Percentiles rank a stretch among this genome's conserved stretches.
phyloP scores from a whole-genome alignment of 1,140 invertebrate species.

The Caenorhabditis brenneri region DNA sequence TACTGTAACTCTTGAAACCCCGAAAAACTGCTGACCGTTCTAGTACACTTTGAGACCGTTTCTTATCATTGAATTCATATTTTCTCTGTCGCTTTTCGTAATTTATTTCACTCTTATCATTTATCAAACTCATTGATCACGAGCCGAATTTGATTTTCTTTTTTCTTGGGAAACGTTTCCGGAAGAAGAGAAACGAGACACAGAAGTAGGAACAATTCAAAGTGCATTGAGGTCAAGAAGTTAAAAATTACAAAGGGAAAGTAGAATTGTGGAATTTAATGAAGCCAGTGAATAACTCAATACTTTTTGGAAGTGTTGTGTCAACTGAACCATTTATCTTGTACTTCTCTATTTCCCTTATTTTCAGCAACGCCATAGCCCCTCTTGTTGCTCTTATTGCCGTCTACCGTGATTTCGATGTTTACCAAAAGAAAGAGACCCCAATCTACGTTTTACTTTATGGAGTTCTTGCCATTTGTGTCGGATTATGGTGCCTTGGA shows the following conservation, averaged over 20 bases:
- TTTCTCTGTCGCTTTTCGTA: background rate
- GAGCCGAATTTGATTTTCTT: background rate
- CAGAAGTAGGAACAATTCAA: background rate
- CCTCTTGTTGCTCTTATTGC: constrained; percentile 59
- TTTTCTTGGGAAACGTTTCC: constrained; percentile 2
- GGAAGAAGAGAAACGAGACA: background rate
- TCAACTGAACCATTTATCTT: too few relatives aligned
- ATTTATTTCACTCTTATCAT: constrained; percentile 30
- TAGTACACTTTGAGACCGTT: background rate
- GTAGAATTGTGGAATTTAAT: background rate
- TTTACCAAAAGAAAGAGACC: constrained; percentile 56
- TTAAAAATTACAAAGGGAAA: background rate
- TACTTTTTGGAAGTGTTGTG: too few relatives aligned
- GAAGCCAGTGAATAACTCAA: too few relatives aligned
- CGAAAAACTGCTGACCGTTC: background rate
- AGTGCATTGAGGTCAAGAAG: background rate
- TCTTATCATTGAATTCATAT: background rate
- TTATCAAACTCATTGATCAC: constrained; percentile 25
- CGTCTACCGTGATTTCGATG: constrained; percentile 51
- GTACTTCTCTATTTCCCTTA: background rate
- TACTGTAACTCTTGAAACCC: background rate
- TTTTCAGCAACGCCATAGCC: constrained; percentile 62
- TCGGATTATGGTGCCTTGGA: constrained; percentile 93
- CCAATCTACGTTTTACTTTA: constrained; percentile 77
- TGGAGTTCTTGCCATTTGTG: constrained; percentile 90